A percentile compares a stretch with the other conserved stretches of the same genome.
Conservation (phyloP, 1,140 invertebrate species). For the Cherax quadricarinatus region DNA sequence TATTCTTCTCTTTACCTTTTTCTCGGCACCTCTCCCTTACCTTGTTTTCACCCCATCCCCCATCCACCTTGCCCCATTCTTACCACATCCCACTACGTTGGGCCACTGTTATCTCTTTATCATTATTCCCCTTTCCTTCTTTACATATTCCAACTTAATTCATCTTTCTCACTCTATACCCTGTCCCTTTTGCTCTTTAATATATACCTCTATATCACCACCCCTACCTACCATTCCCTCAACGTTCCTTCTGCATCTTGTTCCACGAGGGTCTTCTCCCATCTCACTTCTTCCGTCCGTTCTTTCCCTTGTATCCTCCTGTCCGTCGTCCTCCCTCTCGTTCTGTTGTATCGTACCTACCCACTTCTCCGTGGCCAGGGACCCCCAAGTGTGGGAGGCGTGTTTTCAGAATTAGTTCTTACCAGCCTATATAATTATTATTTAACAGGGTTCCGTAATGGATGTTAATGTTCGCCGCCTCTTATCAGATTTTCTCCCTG, state of each 20-base stretch:
- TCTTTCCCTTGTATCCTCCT: no score
- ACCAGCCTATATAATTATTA: slow-evolving; percentile 38
- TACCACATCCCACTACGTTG: no score
- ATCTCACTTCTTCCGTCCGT: background rate
- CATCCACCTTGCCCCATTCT: no score
- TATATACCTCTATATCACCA: background rate
- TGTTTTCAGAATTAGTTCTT: slow-evolving; percentile 39
- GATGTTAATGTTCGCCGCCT: slow-evolving; percentile 27
- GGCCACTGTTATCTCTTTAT: no score
- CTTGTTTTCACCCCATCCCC: no score
- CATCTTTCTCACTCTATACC: background rate
- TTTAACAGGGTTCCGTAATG: slow-evolving; percentile 35
- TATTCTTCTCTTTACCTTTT: no score
- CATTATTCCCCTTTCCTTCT: no score
- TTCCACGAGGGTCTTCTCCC: background rate
- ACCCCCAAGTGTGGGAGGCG: slow-evolving; percentile 16
- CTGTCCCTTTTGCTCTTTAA: background rate
- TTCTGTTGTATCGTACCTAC: no score
- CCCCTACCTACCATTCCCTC: background rate
- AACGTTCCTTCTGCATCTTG: background rate
- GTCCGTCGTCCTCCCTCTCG: no score
- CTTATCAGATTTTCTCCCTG: slow-evolving; percentile 22
- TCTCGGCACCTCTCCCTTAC: no score
- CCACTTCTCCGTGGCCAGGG: background rate
- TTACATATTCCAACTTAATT: no score